Conservation (phyloP, 2,797 vertebrate species). For the Macroramphosus scolopax region DNA sequence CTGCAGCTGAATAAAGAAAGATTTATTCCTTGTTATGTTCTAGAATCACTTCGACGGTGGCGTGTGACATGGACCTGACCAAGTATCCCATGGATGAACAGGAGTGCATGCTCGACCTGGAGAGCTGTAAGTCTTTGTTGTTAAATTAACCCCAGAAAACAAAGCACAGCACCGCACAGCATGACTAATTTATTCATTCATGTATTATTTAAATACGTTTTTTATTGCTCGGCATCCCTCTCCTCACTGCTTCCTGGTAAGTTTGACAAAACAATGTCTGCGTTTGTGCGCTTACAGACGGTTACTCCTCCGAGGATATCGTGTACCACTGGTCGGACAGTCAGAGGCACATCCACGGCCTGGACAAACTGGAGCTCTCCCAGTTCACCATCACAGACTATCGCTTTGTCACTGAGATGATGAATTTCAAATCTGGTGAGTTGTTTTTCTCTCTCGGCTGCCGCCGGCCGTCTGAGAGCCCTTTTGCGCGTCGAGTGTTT, state of each 20-base stretch:
- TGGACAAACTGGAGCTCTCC: constrained; percentile 94
- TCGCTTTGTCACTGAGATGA: constrained; percentile 88
- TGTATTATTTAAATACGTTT: too few species aligned
- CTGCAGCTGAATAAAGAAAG: too few species aligned
- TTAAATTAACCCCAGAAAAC: too few species aligned
- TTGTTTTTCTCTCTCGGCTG: background rate
- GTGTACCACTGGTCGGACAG: constrained; percentile 97
- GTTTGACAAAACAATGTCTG: background rate
- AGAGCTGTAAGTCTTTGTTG: constrained; percentile 98
- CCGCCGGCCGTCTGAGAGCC: background rate
- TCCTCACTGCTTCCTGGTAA: background rate
- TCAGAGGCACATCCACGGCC: constrained; percentile 91
- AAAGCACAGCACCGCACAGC: too few species aligned
- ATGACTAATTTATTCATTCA: too few species aligned
- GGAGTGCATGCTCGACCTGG: constrained; percentile 95
- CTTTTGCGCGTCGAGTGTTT: constrained; percentile 8
- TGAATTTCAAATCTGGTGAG: constrained; percentile 97
- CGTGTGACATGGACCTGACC: constrained; percentile 98
- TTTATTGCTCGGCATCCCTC: too few species aligned
- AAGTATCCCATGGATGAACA: constrained; percentile 99
- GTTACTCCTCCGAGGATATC: constrained; percentile 97
- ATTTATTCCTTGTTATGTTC: constrained; percentile 8
- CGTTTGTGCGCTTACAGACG: constrained; percentile 77
- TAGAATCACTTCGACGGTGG: constrained; percentile 95
- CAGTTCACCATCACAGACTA: constrained; percentile 98